phyloP scores from a whole-genome alignment of 2,888 invertebrate genomes.

The Hypsopygia costalis region DNA sequence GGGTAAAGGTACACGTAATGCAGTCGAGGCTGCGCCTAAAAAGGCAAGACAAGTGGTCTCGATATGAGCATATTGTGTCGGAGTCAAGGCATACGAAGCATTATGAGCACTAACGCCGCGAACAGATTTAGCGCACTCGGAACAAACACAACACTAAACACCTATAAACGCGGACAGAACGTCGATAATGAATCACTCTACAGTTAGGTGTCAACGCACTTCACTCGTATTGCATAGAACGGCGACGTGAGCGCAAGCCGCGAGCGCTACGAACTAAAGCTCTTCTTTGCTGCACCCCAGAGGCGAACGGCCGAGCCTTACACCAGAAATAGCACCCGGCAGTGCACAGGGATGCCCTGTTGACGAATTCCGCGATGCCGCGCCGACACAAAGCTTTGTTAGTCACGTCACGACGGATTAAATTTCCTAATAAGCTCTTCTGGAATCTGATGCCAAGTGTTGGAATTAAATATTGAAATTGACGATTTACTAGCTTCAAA shows the following conservation, averaged over 20 bases:
- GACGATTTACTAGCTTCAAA: no score
- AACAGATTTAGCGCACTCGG: constrained; percentile 57
- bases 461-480: no score
- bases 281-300: constrained; percentile 51
- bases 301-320: constrained; percentile 66
- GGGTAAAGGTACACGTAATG: constrained; percentile 65
- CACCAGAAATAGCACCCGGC: constrained; percentile 77
- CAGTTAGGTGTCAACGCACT: constrained; percentile 79
- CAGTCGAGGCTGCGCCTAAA: constrained; percentile 65
- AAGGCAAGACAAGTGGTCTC: constrained; percentile 67
- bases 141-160: constrained; percentile 55
- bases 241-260: constrained; percentile 52
- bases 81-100: constrained; percentile 75
- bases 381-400: constrained; percentile 49
- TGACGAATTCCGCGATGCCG: constrained; percentile 55
- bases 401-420: constrained; percentile 28
- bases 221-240: constrained; percentile 58
- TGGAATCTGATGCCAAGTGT: background rate
- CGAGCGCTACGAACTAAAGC: constrained; percentile 60
- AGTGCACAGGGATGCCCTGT: constrained; percentile 63
- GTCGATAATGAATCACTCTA: constrained; percentile 70
- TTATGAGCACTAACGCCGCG: constrained; percentile 49
- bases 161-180: constrained; percentile 42
- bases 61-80: constrained; percentile 56
- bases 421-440: constrained; percentile 21